Percentiles rank a stretch among this genome's conserved stretches.
phyloP scores from a whole-genome alignment of 30 jellyfish, hydroid and myxozoan species.

The Chironex yamaguchii region DNA sequence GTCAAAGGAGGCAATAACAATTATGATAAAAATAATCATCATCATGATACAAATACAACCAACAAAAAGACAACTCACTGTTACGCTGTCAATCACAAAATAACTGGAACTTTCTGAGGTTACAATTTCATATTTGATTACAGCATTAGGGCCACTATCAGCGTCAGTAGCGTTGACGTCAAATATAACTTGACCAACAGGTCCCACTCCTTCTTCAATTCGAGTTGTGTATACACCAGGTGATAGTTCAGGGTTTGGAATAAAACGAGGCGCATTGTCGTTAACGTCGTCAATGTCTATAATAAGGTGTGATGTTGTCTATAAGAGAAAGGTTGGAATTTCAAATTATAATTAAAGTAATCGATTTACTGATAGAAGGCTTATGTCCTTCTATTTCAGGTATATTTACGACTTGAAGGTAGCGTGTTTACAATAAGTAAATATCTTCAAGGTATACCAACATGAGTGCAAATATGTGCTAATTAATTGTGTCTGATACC shows the following conservation, averaged over 20 bases:
- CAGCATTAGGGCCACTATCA: slow-evolving; percentile 71
- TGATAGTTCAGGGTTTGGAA: slow-evolving; percentile 65
- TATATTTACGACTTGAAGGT: too few relatives aligned
- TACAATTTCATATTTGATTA: slow-evolving; percentile 41
- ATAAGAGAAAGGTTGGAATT: not conserved
- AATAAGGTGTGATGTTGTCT: slow-evolving; percentile 7
- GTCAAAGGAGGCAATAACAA: not conserved
- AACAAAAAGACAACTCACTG: slow-evolving; percentile 5
- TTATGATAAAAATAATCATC: too few relatives aligned
- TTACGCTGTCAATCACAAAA: slow-evolving; percentile 53
- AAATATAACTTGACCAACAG: slow-evolving; percentile 13
- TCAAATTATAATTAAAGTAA: too few relatives aligned
- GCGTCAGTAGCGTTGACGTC: slow-evolving; percentile 83
- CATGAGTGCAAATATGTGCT: too few relatives aligned
- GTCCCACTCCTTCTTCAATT: slow-evolving; percentile 60
- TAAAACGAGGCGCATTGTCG: slow-evolving; percentile 78
- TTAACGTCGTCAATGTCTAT: slow-evolving; percentile 61
- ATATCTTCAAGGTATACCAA: too few relatives aligned
- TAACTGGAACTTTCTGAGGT: slow-evolving; percentile 24
- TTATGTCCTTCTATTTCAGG: too few relatives aligned
- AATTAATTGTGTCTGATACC: too few relatives aligned
- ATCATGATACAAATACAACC: not conserved
- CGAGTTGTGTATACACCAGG: slow-evolving; percentile 55
- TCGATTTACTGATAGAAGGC: too few relatives aligned
- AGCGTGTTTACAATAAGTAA: too few relatives aligned